These are phyloP conservation scores for Tiliacea aurago DNA, from an alignment of 2,888 invertebrate genomes.

Conservation along the genomic window DNA sequence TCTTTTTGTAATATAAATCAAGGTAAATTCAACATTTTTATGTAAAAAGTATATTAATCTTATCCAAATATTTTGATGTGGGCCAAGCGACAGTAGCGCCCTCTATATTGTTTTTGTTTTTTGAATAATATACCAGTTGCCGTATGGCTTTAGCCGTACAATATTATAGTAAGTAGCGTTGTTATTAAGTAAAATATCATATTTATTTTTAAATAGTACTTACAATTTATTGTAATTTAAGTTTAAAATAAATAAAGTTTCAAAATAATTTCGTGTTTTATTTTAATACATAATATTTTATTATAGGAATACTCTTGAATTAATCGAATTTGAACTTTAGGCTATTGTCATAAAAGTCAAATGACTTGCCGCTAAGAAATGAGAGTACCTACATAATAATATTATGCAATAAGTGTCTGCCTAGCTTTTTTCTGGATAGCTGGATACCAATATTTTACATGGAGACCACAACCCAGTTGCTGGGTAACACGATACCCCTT, in stretches of 20 bases:
- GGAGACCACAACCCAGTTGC: no score
- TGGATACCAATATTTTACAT: no score
- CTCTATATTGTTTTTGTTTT: slow-evolving; percentile 46
- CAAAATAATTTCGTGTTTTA: slow-evolving; percentile 55
- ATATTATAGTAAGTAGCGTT: slow-evolving; percentile 36
- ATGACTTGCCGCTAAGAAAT: background rate
- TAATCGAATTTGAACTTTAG: slow-evolving; percentile 6
- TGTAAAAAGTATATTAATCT: slow-evolving; percentile 18
- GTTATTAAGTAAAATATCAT: slow-evolving; percentile 65
- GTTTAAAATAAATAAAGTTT: slow-evolving; percentile 67
- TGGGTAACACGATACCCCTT: no score
- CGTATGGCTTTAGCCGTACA: slow-evolving; percentile 37
- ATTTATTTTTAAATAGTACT: slow-evolving; percentile 72
- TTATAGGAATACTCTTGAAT: background rate
- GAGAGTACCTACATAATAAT: background rate
- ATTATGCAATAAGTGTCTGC: background rate
- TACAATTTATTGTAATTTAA: slow-evolving; percentile 67
- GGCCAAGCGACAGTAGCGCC: slow-evolving; percentile 44
- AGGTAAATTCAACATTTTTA: background rate
- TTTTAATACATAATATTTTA: background rate
- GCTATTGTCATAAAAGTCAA: background rate
- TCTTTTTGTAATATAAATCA: background rate
- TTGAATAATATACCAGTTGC: slow-evolving; percentile 44
- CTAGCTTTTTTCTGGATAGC: no score
- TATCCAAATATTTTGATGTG: background rate